Conservation (phyloP, 2,113 vertebrate genomes). For the Hemibagrus wyckioides region DNA sequence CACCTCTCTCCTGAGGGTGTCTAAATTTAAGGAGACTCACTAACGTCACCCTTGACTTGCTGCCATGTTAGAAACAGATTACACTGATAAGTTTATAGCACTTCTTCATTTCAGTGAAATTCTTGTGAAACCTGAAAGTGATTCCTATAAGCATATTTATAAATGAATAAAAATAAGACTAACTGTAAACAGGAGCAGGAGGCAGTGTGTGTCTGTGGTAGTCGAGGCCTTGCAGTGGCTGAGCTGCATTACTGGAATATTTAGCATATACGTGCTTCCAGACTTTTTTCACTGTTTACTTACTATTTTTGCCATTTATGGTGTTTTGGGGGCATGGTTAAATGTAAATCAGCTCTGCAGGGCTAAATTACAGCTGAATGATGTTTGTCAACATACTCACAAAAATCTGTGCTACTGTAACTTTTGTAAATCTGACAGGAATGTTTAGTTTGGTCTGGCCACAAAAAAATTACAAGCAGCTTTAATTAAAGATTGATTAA, state of each 20-base stretch:
- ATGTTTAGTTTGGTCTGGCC: background rate
- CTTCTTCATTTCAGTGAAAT: background rate
- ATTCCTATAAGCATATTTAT: background rate
- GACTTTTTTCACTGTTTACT: background rate
- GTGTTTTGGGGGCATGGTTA: background rate
- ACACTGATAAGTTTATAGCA: background rate
- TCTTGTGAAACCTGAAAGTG: background rate
- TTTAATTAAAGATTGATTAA: background rate
- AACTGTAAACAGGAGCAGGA: background rate
- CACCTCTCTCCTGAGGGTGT: background rate
- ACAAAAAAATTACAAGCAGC: background rate
- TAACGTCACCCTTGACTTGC: background rate
- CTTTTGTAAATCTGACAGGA: background rate
- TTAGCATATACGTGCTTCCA: background rate
- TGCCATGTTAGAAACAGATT: background rate
- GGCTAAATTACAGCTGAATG: background rate
- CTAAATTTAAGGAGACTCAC: background rate
- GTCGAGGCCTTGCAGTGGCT: background rate
- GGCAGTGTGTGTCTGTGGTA: background rate
- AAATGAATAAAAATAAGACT: background rate
- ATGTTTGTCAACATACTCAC: background rate
- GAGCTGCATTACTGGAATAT: background rate
- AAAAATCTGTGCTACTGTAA: background rate
- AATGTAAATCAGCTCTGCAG: background rate
- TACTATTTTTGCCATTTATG: background rate